phyloP scores from a whole-genome alignment of 2,797 vertebrate species.

The Oreortyx pictus region DNA sequence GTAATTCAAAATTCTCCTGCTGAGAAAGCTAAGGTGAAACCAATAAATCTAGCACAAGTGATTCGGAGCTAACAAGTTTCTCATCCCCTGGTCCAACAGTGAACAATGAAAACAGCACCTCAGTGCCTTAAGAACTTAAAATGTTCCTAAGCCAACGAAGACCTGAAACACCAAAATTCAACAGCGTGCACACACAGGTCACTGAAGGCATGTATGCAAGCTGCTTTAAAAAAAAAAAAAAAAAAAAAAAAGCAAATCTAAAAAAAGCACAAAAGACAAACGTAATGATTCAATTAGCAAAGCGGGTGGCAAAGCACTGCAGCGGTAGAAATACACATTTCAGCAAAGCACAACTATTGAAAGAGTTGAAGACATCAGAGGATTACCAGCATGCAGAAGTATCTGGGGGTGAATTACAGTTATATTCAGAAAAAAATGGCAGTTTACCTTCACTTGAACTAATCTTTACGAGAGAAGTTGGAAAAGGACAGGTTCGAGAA shows the following conservation, averaged over 20 bases:
- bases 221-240: constrained; percentile 5
- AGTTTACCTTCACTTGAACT: too few relatives aligned
- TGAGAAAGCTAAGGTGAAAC: background rate
- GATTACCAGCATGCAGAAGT: background rate
- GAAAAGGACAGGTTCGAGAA: too few relatives aligned
- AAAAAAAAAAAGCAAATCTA: background rate
- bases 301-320: background rate
- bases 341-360: background rate
- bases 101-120: background rate
- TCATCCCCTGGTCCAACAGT: accelerated
- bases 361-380: background rate
- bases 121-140: background rate
- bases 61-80: background rate
- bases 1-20: background rate
- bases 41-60: background rate
- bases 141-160: background rate
- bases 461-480: too few relatives aligned
- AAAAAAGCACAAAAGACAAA: background rate
- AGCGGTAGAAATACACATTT: background rate
- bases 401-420: too few relatives aligned
- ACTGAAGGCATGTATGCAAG: background rate
- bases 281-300: background rate
- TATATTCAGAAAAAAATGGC: too few relatives aligned
- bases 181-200: background rate
- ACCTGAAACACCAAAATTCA: background rate